Conservation (phyloP, 2,888 invertebrate species). For the Scaptomyza polygonia region DNA sequence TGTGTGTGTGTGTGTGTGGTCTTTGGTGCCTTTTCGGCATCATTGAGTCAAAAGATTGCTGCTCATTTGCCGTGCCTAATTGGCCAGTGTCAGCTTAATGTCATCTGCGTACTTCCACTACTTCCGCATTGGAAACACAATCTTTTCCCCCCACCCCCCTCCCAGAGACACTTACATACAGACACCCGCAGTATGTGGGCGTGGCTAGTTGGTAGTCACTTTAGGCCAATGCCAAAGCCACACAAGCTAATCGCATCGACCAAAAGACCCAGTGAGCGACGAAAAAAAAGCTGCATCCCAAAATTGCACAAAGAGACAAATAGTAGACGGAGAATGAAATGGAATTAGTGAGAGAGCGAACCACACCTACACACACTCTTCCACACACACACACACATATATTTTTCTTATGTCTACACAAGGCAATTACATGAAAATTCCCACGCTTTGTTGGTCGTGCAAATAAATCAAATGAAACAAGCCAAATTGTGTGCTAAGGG, state of each 20-base stretch:
- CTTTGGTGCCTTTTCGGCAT: conserved; percentile 59
- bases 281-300: conserved; percentile 62
- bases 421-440: conserved; percentile 65
- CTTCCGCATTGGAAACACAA: conserved; percentile 31
- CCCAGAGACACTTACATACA: background rate
- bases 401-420: conserved; percentile 55
- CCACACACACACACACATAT: conserved; percentile 37
- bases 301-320: conserved; percentile 9
- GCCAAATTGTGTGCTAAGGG: background rate
- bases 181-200: conserved; percentile 20
- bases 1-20: background rate
- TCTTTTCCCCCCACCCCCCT: conserved; percentile 7
- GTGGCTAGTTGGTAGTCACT: conserved; percentile 33
- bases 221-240: conserved; percentile 35
- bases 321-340: background rate
- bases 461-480: conserved; percentile 67
- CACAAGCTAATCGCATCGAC: conserved; percentile 64
- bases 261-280: conserved; percentile 69
- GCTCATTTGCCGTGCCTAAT: conserved; percentile 74
- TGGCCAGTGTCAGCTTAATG: conserved; percentile 77
- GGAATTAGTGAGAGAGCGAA: conserved; percentile 6
- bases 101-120: conserved; percentile 59
- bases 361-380: conserved; percentile 5
- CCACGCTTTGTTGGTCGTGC: conserved; percentile 40
- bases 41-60: conserved; percentile 76